These are phyloP conservation scores for Parasteatoda lunata DNA, from an alignment of 2,888 invertebrate genomes.

Conservation along the genomic window DNA sequence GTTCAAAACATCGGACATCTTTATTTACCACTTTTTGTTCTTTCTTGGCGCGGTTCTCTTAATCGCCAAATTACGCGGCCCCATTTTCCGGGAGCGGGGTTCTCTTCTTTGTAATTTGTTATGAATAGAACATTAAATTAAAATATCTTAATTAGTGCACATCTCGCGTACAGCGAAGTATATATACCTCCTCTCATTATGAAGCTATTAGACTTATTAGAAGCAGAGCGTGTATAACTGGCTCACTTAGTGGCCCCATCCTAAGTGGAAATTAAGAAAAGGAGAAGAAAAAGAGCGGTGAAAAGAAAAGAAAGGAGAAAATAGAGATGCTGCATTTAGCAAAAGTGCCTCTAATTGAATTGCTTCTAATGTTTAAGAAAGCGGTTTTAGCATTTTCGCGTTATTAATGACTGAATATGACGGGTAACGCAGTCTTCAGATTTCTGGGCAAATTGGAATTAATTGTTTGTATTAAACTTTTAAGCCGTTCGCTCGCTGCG, in stretches of 20 bases:
- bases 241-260: slow-evolving; percentile 60
- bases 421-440: slow-evolving; percentile 62
- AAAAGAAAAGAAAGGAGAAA: slow-evolving; percentile 11
- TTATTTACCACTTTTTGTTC: slow-evolving; percentile 34
- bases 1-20: background rate
- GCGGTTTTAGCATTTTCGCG: slow-evolving; percentile 64
- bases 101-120: slow-evolving; percentile 45
- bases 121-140: slow-evolving; percentile 68
- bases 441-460: slow-evolving; percentile 65
- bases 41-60: slow-evolving; percentile 55
- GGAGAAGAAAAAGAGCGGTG: slow-evolving; percentile 11
- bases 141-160: slow-evolving; percentile 66
- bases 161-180: slow-evolving; percentile 32
- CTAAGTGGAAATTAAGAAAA: slow-evolving; percentile 62
- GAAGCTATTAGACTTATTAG: slow-evolving; percentile 67
- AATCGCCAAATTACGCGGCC: slow-evolving; percentile 36
- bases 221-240: slow-evolving; percentile 66
- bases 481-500: slow-evolving; percentile 55
- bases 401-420: slow-evolving; percentile 67
- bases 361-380: slow-evolving; percentile 65
- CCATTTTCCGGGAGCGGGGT: slow-evolving; percentile 48
- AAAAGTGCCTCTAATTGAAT: slow-evolving; percentile 67
- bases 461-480: slow-evolving; percentile 68
- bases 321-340: slow-evolving; percentile 39
- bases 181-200: slow-evolving; percentile 67